A percentile compares a stretch with the other conserved stretches of the same genome.
phyloP scores from a whole-genome alignment of 2,888 invertebrate genomes.

The Melinopterus prodromus region DNA sequence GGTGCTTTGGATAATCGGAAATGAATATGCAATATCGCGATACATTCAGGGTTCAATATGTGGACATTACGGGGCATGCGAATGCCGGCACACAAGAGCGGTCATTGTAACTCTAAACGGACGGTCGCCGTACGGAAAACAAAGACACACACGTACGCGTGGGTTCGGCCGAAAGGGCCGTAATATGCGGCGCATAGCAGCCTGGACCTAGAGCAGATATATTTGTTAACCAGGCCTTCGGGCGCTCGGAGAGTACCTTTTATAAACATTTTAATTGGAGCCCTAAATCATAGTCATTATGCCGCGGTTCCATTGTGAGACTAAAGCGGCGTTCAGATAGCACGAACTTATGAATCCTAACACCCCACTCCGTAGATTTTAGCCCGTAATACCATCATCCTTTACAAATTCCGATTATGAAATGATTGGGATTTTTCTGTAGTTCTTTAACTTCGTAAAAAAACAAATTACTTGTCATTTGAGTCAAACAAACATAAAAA shows the following conservation, averaged over 20 bases:
- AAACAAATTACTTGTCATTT: no score
- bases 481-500: no score
- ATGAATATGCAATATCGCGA: background rate
- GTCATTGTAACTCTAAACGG: background rate
- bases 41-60: background rate
- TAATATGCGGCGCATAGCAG: background rate
- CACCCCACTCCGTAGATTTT: no score
- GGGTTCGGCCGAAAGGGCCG: background rate
- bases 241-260: slow-evolving; percentile 43
- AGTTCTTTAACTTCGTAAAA: no score
- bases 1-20: background rate
- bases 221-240: no score
- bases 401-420: slow-evolving; percentile 12
- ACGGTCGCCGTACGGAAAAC: background rate
- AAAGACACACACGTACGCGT: background rate
- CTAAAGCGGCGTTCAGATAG: background rate
- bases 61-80: background rate
- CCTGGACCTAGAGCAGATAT: background rate
- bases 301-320: slow-evolving; percentile 33
- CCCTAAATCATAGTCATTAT: slow-evolving; percentile 59
- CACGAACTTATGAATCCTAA: no score
- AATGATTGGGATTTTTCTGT: no score
- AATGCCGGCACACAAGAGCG: background rate
- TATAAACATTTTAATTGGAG: slow-evolving; percentile 60
- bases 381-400: background rate